Percentiles rank a stretch among this genome's conserved stretches.
Conservation (phyloP, 2,113 vertebrate genomes). For the Dendrocopos noguchii region DNA sequence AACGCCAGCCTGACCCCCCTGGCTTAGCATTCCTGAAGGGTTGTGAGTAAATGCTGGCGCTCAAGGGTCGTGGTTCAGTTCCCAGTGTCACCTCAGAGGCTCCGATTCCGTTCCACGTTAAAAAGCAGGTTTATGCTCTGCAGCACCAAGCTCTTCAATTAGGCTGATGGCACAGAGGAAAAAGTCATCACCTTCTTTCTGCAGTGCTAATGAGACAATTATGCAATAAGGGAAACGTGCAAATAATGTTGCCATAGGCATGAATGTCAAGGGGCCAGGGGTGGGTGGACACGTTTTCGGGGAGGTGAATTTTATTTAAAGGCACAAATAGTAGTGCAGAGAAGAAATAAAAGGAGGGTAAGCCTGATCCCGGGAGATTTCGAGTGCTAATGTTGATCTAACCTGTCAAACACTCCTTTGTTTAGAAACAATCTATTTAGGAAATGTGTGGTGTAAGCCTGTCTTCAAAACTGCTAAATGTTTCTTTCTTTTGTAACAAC, state of each 20-base stretch:
- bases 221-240: background rate
- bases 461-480: background rate
- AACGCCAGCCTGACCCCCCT: background rate
- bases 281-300: background rate
- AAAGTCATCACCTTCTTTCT: constrained; percentile 13
- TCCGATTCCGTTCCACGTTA: background rate
- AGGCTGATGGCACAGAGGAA: constrained; percentile 15
- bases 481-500: constrained; percentile 51
- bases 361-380: background rate
- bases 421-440: constrained; percentile 29
- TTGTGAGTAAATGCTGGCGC: background rate
- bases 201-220: constrained; percentile 42
- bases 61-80: background rate
- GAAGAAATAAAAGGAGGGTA: background rate
- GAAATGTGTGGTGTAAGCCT: constrained; percentile 21
- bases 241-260: constrained; percentile 54
- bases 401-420: constrained; percentile 31
- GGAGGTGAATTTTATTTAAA: background rate
- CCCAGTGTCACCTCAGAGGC: background rate
- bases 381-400: constrained; percentile 5
- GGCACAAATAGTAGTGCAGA: background rate
- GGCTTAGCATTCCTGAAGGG: background rate
- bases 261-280: constrained; percentile 42
- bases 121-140: background rate
- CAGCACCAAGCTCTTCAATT: background rate